Conservation (phyloP, 2,888 invertebrate species). For the Dicranocentrus wangi region DNA sequence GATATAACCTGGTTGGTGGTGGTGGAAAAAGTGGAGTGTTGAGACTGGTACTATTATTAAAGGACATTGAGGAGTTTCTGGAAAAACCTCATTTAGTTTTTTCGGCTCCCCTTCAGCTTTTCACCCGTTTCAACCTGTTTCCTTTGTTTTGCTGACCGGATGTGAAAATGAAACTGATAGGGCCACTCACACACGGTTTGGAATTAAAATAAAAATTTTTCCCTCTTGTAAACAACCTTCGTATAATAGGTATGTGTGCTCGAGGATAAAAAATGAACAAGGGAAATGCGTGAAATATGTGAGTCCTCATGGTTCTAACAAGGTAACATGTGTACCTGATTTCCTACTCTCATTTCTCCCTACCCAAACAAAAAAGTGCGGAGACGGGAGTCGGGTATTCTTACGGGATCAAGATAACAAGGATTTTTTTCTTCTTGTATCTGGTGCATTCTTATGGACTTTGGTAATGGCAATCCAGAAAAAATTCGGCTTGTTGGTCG, state of each 20-base stretch:
- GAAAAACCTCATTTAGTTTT: background rate
- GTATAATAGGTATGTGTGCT: too few species aligned
- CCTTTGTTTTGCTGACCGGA: slow-evolving; percentile 43
- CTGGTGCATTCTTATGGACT: too few species aligned
- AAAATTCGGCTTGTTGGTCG: too few species aligned
- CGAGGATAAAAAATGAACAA: background rate
- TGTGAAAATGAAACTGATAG: slow-evolving; percentile 46
- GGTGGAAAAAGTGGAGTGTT: too few species aligned
- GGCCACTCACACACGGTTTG: background rate
- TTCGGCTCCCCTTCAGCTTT: slow-evolving; percentile 1
- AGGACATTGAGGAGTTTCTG: background rate
- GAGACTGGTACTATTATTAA: slow-evolving; percentile 3
- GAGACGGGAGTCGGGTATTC: background rate
- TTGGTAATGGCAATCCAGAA: too few species aligned
- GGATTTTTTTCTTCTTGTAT: too few species aligned
- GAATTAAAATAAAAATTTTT: background rate
- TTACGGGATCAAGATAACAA: background rate
- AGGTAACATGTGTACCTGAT: slow-evolving; percentile 56
- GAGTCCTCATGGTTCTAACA: slow-evolving; percentile 23
- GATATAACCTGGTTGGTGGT: too few species aligned
- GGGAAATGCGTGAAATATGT: slow-evolving; percentile 53
- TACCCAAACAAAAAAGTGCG: background rate
- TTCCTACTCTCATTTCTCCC: slow-evolving; percentile 51
- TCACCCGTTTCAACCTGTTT: background rate
- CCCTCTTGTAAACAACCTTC: too few species aligned